Conservation (phyloP, 2,797 vertebrate genomes). For the Lerista edwardsae region DNA sequence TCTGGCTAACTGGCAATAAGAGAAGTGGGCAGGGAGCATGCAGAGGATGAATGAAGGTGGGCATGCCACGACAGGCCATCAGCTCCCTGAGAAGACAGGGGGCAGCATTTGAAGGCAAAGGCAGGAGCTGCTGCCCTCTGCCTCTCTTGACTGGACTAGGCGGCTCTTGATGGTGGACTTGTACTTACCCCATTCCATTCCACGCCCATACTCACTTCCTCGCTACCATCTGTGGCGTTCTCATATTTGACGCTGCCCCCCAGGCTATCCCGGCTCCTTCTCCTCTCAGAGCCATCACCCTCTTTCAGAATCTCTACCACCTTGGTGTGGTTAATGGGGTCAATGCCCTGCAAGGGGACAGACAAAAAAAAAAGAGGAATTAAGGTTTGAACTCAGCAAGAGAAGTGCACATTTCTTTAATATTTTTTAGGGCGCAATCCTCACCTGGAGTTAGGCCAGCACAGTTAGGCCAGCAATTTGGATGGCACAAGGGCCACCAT, state of each 20-base stretch:
- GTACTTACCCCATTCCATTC: constrained; percentile 99
- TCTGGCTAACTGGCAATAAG: constrained; percentile 48
- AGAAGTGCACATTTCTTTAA: not conserved
- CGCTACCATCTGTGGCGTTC: constrained; percentile 89
- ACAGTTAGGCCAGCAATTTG: too few species aligned
- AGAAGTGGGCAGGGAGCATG: constrained; percentile 57
- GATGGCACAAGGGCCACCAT: too few species aligned
- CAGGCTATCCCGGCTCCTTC: constrained; percentile 83
- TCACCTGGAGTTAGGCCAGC: too few species aligned
- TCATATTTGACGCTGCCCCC: constrained; percentile 91
- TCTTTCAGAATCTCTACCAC: constrained; percentile 97
- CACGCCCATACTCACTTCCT: constrained; percentile 98
- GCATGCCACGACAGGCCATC: constrained; percentile 72
- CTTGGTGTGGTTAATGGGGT: constrained; percentile 93
- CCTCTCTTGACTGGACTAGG: constrained; percentile 66
- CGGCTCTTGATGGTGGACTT: constrained; percentile 84
- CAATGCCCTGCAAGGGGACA: constrained; percentile 84
- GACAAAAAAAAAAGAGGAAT: not conserved
- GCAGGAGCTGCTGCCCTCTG: constrained; percentile 56
- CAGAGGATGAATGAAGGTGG: constrained; percentile 65
- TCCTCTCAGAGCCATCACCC: constrained; percentile 81
- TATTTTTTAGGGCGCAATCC: too few species aligned
- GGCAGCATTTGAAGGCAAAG: constrained; percentile 19
- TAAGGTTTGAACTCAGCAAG: not conserved
- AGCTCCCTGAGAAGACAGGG: constrained; percentile 26